Base-by-base conservation (phyloP, 2,113 vertebrate species). In the Thalassarche chlororhynchos region DNA sequence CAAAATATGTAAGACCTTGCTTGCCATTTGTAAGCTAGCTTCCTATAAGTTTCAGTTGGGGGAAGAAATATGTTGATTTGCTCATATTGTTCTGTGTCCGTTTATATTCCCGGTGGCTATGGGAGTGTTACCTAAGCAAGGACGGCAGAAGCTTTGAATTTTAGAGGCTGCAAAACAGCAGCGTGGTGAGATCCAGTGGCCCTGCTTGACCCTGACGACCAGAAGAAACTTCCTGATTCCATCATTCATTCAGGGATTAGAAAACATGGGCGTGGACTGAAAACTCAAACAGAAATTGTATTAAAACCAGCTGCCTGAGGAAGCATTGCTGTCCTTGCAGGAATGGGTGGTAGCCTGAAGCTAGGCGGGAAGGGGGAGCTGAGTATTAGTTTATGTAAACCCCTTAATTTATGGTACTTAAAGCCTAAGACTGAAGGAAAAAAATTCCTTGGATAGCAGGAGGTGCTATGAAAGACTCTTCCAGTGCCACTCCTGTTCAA, bases 61-160 rank as follows among this genome's bases (percentile, higher is more conserved):
- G 17, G 20, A 75, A 64, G 29, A 78, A 87, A 58, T 57, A 9
- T 9, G 3, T 68, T 31, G 19, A 55, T 58, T 54, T 16, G 20
- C 18, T 74, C 3, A 2, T 34, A 17, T 10, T 79, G 17, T 40
- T 72, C 52, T n/a, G 6, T 40, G 11, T 1, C 4, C 2, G 0
- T 57, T 77, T 68, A 32, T n/a, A 34, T 34, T 80, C 17, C 34
- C 2, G 4, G 31, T n/a, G 46, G 28, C 68, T 57, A 10, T 6
- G 10, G 36, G 25, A 46, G 3, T 15, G 24, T 76, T 64, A 31
- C 17, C 14, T 51, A 23, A 81, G 47, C 7, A 62, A 64, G 15
- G 17, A 26, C 15, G n/a, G 25, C 21, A 60, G 65, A 58, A 93
- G 8, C 14, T 19, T 6, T 78, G 46, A 17, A 34, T 55, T n/a